phyloP scores from a whole-genome alignment of 2,797 vertebrate genomes.

The Dicrostonyx torquatus region DNA sequence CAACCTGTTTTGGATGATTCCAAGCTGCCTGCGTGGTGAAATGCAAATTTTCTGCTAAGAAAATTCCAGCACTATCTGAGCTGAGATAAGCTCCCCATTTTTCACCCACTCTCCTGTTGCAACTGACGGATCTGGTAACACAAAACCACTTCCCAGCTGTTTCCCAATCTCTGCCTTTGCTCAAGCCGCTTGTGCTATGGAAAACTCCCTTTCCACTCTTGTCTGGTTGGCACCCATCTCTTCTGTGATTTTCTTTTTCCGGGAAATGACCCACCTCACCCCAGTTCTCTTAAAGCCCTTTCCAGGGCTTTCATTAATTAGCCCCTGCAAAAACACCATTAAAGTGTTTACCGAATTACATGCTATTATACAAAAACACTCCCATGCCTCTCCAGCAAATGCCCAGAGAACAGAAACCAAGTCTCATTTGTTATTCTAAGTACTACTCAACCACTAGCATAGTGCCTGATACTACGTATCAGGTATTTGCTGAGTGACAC shows the following conservation, averaged over 20 bases:
- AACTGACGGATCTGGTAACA: neutral
- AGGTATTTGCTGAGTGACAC: neutral
- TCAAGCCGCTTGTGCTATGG: neutral
- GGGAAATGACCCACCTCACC: neutral
- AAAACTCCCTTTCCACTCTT: neutral
- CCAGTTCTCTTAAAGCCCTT: neutral
- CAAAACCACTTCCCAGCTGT: neutral
- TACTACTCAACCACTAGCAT: neutral
- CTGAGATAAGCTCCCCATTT: neutral
- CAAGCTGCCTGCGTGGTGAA: neutral
- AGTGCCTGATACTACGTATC: neutral
- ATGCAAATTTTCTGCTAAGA: neutral
- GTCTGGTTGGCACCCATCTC: neutral
- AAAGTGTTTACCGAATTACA: neutral
- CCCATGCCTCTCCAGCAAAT: neutral
- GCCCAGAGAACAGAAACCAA: neutral
- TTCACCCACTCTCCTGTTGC: neutral
- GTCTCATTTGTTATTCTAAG: neutral
- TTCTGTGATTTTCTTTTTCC: neutral
- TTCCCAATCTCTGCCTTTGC: neutral
- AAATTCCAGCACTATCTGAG: neutral
- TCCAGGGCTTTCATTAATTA: neutral
- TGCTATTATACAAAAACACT: neutral
- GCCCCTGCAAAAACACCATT: neutral
- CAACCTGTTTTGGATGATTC: neutral